Conservation (phyloP, 2,797 vertebrate genomes). For the Notolepis coatsorum region DNA sequence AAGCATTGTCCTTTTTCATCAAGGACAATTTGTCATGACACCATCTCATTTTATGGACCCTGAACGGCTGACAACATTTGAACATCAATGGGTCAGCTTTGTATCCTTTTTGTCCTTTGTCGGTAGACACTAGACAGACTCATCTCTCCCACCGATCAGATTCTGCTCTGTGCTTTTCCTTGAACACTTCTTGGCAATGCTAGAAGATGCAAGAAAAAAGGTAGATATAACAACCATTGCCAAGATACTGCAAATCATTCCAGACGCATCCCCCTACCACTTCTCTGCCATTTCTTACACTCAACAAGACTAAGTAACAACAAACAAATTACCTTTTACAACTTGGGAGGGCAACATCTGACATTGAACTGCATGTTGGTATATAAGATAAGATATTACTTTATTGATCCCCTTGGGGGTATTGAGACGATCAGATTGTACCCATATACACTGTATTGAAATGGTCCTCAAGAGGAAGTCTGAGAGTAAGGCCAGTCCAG, state of each 20-base stretch:
- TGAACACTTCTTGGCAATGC: background rate
- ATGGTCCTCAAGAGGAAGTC: background rate
- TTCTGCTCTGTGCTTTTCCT: too few relatives aligned
- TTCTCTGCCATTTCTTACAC: constrained; percentile 14
- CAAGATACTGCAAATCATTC: background rate
- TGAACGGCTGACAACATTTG: background rate
- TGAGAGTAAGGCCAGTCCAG: background rate
- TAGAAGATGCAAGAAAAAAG: background rate
- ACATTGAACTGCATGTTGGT: background rate
- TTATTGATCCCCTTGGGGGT: background rate
- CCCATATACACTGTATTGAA: too few relatives aligned
- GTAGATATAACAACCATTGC: background rate
- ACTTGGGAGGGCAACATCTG: too few relatives aligned
- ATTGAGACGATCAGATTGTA: constrained; percentile 19
- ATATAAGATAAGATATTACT: too few relatives aligned
- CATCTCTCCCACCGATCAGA: background rate
- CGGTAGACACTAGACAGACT: background rate
- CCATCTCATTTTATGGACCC: constrained; percentile 7
- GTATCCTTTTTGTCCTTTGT: background rate
- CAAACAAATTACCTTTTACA: too few relatives aligned
- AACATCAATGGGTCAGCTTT: background rate
- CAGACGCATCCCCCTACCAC: background rate
- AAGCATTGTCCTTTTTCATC: constrained; percentile 1
- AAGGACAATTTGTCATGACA: background rate
- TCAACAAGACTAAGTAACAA: too few relatives aligned